Evolutionary conservation across 1,140 invertebrate species (phyloP), one percentile per base, ranked within the genome.

Genomic region (Cotesia vestalis): DNA sequence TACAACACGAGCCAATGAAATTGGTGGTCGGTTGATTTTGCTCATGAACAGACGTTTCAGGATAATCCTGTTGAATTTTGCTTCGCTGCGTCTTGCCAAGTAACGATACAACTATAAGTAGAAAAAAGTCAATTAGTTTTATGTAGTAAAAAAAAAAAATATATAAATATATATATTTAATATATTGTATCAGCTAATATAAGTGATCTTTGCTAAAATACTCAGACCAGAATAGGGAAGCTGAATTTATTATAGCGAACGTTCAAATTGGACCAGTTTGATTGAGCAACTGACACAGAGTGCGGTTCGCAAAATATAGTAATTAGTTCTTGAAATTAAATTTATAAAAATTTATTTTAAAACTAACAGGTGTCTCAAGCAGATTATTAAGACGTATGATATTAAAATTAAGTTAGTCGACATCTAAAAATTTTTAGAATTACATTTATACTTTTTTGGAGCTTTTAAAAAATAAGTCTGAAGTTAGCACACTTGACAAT

Each of bases 41-140:
- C 96, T 98, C 98, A 99, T 99, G 87, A 98, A 99, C 75, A 99
- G 89, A 76, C 98, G 90, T 82, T 94, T 96, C 80, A 99, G 84
- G 57, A 99, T 91, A 75, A 99, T 97, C 85, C 93, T 92, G 87
- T 99, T 99, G 88, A 99, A 99, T 88, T 99, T 99, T 69, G 94
- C 88, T 84, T 92, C 92, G 46, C 97, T 99, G 85, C 97, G 92
- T 76, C 98, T 91, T 59, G 97, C 97, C 89, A 99, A 89, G 87
- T 96, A 99, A 78, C 96, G 92, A 90, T 99, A 99, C 40, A 99
- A 88, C 96, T 98, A 84, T 11, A 38, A 69, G 12, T 11, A 77
- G 91, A 91, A 70, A 87, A 80, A 83, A 78, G 76, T 81, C 71
- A 78, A 17, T 73, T 60, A 72, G 60, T 2, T 9, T 51, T 51